Evolutionary conservation across 30 jellyfish, hydroid and myxozoan genomes (phyloP), one percentile per base, ranked within the genome.

Genomic region (Rhopilema esculentum): DNA sequence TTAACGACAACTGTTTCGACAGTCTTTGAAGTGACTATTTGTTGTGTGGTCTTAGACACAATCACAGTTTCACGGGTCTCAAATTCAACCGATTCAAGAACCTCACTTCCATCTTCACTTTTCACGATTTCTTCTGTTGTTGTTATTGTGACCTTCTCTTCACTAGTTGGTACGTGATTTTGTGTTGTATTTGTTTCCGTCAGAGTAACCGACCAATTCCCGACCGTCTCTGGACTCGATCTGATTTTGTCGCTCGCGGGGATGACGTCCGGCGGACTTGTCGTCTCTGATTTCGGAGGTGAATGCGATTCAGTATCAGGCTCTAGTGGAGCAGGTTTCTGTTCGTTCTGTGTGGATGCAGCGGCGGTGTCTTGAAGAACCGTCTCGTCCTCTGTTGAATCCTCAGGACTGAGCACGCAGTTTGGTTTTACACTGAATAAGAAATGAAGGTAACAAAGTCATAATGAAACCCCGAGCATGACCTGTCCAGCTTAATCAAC

Each of bases 231-330:
- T 1, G 94, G 88, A 49, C 94, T 85, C 57, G 94, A 26, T 24
- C 88, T 33, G 53, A 78, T 2, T 75, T 85, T 85, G 20, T 85
- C 94, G 33, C 88, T 85, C 22, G 75, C 94, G 1, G 94, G 94
- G 33, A 85, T 85, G 77, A 85, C 50, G 66, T 85, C 94, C 1
- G 94, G 94, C 25, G 94, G 88, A 8, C 77, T 66, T 16, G 82
- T 62, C 18, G 21, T 33, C 8, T 64, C 84, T 1, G 85, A 49
- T 9, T 65, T 85, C 79, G 79, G 18, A 9, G 79, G 94, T 18
- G 94, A 67, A 79, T 49, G 81, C 48, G 82, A 23, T n/a, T n/a
- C 72, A 63, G 66, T 17, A 12, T 6, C 9, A 40, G 57, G 6
- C 12, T 40, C 57, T 40, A 40, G 9, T 6, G 57, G 12, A 30